These are phyloP conservation scores for Gryllus bimaculatus DNA, from an alignment of 1,140 invertebrate species.

Conservation along the genomic window DNA sequence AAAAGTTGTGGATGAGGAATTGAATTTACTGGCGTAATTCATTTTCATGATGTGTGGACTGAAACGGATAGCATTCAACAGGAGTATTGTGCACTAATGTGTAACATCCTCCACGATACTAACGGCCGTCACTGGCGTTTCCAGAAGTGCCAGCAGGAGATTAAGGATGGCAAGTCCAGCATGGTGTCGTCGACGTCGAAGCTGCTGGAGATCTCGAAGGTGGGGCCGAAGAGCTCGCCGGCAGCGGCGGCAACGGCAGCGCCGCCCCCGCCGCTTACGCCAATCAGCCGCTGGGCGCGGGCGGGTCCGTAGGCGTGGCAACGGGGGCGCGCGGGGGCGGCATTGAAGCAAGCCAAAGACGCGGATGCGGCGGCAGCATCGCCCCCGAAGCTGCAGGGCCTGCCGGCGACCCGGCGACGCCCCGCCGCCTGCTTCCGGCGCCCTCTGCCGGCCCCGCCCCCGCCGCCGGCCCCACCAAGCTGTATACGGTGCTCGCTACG, in stretches of 20 bases:
- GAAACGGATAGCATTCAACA: too few species aligned
- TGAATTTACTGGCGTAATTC: too few species aligned
- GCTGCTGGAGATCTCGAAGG: conserved; percentile 25
- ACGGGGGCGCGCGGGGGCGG: too few species aligned
- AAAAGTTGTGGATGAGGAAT: too few species aligned
- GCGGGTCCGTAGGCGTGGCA: too few species aligned
- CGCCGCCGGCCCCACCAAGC: conserved; percentile 6
- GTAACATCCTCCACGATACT: too few species aligned
- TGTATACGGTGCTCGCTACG: conserved; percentile 15
- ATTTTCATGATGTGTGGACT: too few species aligned
- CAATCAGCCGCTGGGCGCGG: conserved; percentile 18
- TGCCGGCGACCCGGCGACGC: not conserved
- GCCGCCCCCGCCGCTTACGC: conserved; percentile 21
- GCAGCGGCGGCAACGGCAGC: conserved; percentile 17
- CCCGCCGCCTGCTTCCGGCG: too few species aligned
- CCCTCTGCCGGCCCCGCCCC: not conserved
- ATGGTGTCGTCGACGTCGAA: conserved; percentile 24
- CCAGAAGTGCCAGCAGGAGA: conserved; percentile 27
- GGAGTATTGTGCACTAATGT: too few species aligned
- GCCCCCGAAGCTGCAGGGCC: conserved; percentile 13
- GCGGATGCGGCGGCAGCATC: not conserved
- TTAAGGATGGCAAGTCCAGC: conserved; percentile 31
- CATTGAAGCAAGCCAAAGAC: not conserved
- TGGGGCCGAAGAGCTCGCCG: conserved; percentile 25
- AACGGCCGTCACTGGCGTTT: conserved; percentile 19